These are phyloP conservation scores for Camponotus vicinus DNA, from an alignment of 1,140 invertebrate genomes.

Conservation along the genomic window DNA sequence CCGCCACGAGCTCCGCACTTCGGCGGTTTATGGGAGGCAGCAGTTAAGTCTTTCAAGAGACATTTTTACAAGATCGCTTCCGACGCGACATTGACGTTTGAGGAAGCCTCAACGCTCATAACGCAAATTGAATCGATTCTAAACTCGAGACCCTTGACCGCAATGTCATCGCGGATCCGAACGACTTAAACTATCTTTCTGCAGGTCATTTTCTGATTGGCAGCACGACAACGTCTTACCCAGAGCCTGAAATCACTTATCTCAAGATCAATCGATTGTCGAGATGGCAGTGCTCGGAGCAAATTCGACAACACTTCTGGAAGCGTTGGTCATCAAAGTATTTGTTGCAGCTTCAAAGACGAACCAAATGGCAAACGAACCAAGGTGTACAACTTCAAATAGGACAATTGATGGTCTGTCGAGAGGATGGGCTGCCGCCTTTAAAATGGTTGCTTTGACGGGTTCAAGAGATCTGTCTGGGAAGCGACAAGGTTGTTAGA, in stretches of 20 bases:
- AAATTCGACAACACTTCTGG: background rate
- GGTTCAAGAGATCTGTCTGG: background rate
- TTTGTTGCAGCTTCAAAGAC: background rate
- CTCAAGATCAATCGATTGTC: background rate
- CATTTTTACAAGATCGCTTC: background rate
- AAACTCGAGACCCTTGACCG: background rate
- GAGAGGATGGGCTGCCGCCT: background rate
- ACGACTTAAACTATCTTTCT: background rate
- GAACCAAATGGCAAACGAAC: background rate
- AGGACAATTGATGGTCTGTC: background rate
- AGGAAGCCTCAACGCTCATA: background rate
- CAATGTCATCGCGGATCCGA: background rate
- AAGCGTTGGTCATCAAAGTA: background rate
- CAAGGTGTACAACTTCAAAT: background rate
- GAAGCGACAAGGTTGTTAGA: too few species aligned
- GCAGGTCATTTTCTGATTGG: background rate
- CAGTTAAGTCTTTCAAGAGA: background rate
- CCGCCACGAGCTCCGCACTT: background rate
- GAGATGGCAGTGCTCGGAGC: background rate
- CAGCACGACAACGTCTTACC: background rate
- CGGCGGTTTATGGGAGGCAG: background rate
- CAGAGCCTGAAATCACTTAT: background rate
- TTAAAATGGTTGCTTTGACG: background rate
- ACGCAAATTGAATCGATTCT: background rate
- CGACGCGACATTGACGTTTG: background rate